Evolutionary conservation across 1,140 invertebrate species (phyloP).

Genomic region (Zaprionus ghesquierei): DNA sequence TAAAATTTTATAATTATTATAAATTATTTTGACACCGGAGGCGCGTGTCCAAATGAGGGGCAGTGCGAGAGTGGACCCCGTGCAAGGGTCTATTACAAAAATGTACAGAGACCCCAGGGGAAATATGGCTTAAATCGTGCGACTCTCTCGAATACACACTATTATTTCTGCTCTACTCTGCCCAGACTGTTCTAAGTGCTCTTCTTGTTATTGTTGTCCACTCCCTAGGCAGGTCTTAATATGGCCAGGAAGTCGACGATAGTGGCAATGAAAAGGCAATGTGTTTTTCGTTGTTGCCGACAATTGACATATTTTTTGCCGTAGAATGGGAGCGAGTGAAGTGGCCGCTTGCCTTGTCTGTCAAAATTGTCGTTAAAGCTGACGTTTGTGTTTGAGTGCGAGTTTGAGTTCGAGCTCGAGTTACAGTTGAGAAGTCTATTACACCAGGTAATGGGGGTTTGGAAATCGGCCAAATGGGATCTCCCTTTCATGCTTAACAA

Average conservation of each 20-base stretch:
- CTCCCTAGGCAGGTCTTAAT: constrained; percentile 10
- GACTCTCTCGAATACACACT: constrained; percentile 36
- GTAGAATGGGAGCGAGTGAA: not conserved
- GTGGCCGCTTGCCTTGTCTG: constrained; percentile 28
- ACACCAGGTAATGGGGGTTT: no score
- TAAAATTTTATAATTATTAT: constrained; percentile 76
- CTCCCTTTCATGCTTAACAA: no score
- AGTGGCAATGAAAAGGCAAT: constrained; percentile 47
- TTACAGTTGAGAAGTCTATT: no score
- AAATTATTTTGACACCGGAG: constrained; percentile 80
- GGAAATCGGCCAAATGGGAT: no score
- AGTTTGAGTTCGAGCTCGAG: not conserved
- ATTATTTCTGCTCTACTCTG: not conserved
- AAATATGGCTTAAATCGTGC: constrained; percentile 49
- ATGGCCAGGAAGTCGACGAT: constrained; percentile 42
- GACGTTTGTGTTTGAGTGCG: constrained; percentile 5
- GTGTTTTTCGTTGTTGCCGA: constrained; percentile 19
- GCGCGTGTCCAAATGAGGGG: constrained; percentile 55
- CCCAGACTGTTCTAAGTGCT: no score
- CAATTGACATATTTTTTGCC: constrained; percentile 40
- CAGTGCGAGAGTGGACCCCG: constrained; percentile 10
- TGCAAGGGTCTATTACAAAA: constrained; percentile 15
- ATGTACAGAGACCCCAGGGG: constrained; percentile 18
- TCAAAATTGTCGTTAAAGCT: constrained; percentile 16
- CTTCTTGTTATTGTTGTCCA: not conserved